Base-by-base conservation (phyloP, 2,113 vertebrate species). In the Brachyistius frenatus region DNA sequence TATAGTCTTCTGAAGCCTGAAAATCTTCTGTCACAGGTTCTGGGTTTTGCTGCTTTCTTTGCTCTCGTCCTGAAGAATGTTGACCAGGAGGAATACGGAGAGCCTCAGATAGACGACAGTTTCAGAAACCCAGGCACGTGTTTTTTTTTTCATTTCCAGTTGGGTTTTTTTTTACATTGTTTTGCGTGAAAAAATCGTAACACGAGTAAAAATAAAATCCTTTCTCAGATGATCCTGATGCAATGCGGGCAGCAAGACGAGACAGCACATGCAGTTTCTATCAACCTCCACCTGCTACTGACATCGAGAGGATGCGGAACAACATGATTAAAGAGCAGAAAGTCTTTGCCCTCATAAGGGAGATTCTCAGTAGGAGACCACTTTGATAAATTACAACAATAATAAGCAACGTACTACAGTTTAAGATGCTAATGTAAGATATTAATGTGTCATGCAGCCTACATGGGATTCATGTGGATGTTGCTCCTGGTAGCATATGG, bases 41-140 rank as follows among this genome's bases (percentile, higher is more conserved):
- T 99, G 83, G 98, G 98, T 56, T 99, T 98, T 91, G 97, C 97
- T 73, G 96, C 96, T 69, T 99, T 99, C 90, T 99, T 99, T 88
- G 96, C 97, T 58, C 94, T 99, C 62, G 96, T 98, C 83, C 89
- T 98, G 72, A 99, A 97, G 89, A 96, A 93, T 67, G 92, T 95
- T 5, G 98, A 98, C 54, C 94, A 96, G 0, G 96, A 99, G 47
- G 97, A 98, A 47, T 96, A 95, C 2, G 91, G 90, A 67, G 92
- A 94, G 39, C 90, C 92, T 66, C 58, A 73, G 46, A 67, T 92
- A 72, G 88, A 94, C 44, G 87, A 70, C 3, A 85, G 74, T 74
- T 49, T 90, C n/a, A 70, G 83, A 76, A 92, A 78, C 37, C 41
- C 88, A 88, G 91, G 94, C 92, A 84, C 0, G 5, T 23, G 23